phyloP scores from a whole-genome alignment of 2,113 vertebrate genomes.

The Triplophysa dalaica region DNA sequence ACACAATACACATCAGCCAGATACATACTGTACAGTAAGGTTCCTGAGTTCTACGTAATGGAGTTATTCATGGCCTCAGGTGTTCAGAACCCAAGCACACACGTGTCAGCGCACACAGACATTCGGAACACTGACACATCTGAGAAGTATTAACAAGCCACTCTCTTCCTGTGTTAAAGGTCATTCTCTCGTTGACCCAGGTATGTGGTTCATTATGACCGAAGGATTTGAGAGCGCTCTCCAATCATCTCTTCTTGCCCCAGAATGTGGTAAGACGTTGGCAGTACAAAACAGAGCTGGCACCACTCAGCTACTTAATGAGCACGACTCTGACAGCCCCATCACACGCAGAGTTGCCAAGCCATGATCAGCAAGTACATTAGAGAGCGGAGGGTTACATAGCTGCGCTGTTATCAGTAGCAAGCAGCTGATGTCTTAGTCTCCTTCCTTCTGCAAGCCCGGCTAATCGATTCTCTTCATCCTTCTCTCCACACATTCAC shows the following conservation, averaged over 20 bases:
- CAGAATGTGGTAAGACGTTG: slow-evolving; percentile 32
- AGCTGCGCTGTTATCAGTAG: slow-evolving; percentile 50
- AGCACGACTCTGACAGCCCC: slow-evolving; percentile 41
- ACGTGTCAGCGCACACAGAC: background rate
- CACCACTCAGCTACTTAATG: slow-evolving; percentile 47
- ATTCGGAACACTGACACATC: background rate
- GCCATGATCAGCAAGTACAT: slow-evolving; percentile 38
- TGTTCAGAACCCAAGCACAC: background rate
- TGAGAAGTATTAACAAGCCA: background rate
- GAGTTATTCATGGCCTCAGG: background rate
- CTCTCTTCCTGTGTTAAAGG: background rate
- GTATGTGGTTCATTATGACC: background rate
- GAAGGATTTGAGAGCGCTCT: background rate
- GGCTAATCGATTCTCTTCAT: slow-evolving; percentile 45
- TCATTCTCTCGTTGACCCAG: slow-evolving; percentile 11
- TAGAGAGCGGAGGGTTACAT: slow-evolving; percentile 37
- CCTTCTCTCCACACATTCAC: slow-evolving; percentile 35
- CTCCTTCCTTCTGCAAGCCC: slow-evolving; percentile 34
- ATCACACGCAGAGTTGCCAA: slow-evolving; percentile 30
- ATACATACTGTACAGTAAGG: background rate
- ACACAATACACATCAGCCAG: background rate
- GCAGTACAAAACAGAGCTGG: slow-evolving; percentile 34
- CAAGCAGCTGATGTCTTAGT: slow-evolving; percentile 50
- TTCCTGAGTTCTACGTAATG: background rate
- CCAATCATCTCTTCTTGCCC: slow-evolving; percentile 4